Conservation (phyloP, 1,140 invertebrate genomes). For the Zaprionus africanus region DNA sequence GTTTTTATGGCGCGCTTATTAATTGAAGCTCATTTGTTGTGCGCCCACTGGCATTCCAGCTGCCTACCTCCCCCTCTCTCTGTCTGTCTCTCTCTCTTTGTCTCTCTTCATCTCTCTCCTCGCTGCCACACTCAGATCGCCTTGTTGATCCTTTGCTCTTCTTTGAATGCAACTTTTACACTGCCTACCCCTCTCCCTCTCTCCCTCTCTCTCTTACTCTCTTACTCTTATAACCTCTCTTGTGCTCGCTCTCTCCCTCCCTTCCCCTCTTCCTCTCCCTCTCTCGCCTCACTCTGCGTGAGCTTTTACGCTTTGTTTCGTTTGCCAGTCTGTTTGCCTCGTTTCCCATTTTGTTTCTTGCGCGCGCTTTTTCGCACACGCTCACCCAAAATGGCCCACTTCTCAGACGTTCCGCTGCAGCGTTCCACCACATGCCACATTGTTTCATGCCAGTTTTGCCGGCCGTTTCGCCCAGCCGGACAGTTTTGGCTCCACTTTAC, state of each 20-base stretch:
- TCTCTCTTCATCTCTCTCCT: background rate
- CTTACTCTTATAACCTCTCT: too few species aligned
- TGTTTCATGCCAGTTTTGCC: conserved; percentile 23
- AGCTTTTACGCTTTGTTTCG: conserved; percentile 15
- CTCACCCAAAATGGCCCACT: background rate
- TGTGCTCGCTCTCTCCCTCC: background rate
- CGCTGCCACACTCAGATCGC: background rate
- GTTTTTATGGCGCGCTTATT: conserved; percentile 10
- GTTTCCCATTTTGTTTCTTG: conserved; percentile 20
- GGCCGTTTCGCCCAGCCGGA: conserved; percentile 26
- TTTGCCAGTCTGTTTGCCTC: conserved; percentile 31
- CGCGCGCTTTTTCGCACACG: conserved; percentile 27
- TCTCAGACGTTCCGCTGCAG: conserved; percentile 5
- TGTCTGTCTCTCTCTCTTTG: background rate
- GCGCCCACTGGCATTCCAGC: background rate
- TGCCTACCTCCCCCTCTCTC: background rate
- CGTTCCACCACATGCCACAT: background rate
- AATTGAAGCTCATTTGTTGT: conserved; percentile 26
- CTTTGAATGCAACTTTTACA: background rate
- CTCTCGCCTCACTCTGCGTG: background rate
- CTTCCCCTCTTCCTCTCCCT: background rate
- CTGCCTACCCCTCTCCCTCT: background rate
- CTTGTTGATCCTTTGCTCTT: conserved; percentile 2
- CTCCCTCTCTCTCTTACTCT: background rate
- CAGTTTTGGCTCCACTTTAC: conserved; percentile 41